Base-by-base conservation (phyloP, 2,888 invertebrate genomes). In the Acanthosoma haemorrhoidale region DNA sequence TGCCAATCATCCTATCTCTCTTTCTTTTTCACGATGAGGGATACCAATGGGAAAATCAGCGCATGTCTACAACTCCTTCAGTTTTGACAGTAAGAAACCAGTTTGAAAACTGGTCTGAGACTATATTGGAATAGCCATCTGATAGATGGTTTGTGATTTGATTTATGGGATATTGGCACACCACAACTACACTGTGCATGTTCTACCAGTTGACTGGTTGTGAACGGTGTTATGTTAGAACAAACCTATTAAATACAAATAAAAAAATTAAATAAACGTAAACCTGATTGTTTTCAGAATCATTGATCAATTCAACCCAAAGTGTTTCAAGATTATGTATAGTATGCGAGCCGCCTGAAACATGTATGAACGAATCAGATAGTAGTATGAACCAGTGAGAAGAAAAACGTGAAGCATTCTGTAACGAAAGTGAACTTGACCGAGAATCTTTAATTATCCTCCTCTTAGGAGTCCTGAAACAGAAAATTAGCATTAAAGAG, bases 311-410 rank as follows among this genome's bases (percentile, higher is more conserved):
- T 78, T 92, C 91, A 2, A 92, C 84, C 94, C 94, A 94, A 58
- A 94, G 79, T 0, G 90, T 89, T 73, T 85, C 84, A 73, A 94
- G 81, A 8, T 88, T 86, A 80, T 90, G 89, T 0, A 84, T 79
- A 70, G 83, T 85, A 66, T 87, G 84, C 1, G 86, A 84, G 29
- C 88, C 86, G 38, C 89, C 88, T 76, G 84, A 84, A 29, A 89
- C 82, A 77, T 93, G 92, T 69, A 92, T 85, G 73, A 94, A 88
- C 69, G 89, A 82, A 79, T 94, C 94, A 69, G 88, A 91, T 77
- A 94, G 87, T 63, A 94, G 82, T 75, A 94, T 85, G 77, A 94
- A 92, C 83, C 88, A 88, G 77, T 91, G 90, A 0, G 87, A 86
- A 4, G 89, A 87, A 79, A 93, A 90, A 73, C 90, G 83, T 21